Conservation (phyloP, 2,797 vertebrate genomes). For the Thaleichthys pacificus region DNA sequence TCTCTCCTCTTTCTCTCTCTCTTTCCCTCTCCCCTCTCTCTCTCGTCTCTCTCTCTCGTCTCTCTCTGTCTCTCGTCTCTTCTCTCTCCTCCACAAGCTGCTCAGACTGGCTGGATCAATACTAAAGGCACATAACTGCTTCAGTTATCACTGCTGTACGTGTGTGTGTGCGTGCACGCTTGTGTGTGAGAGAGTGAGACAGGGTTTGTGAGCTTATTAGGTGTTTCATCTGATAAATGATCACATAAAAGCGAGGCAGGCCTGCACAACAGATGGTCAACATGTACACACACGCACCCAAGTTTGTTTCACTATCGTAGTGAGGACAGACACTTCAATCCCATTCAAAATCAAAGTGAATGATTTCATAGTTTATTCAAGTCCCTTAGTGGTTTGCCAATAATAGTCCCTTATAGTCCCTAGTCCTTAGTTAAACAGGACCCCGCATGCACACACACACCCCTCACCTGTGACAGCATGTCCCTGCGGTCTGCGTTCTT, state of each 20-base stretch:
- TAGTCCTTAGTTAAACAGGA: too few relatives aligned
- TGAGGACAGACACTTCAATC: neutral
- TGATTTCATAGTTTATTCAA: neutral
- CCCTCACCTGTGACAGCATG: slow-evolving; percentile 77
- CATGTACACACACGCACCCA: too few relatives aligned
- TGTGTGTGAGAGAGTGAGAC: neutral
- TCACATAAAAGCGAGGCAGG: too few relatives aligned
- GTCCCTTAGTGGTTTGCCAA: too few relatives aligned
- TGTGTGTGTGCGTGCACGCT: too few relatives aligned
- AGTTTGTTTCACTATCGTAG: neutral
- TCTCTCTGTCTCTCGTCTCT: too few relatives aligned
- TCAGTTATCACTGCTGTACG: too few relatives aligned
- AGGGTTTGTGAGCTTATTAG: neutral
- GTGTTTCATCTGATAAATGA: too few relatives aligned
- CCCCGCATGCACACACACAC: neutral
- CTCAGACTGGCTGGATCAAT: neutral
- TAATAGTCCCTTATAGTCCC: too few relatives aligned
- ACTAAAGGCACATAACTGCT: neutral
- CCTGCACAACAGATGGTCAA: too few relatives aligned
- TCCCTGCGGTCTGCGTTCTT: slow-evolving; percentile 60
- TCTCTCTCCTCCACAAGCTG: neutral
- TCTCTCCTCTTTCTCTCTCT: too few relatives aligned
- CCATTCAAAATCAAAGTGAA: neutral
- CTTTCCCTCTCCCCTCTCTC: too few relatives aligned
- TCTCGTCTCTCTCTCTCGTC: neutral